Percentiles rank a stretch among this genome's conserved stretches.
These are phyloP conservation scores for Drepana falcataria DNA, from an alignment of 2,888 invertebrate genomes.

Conservation along the genomic window DNA sequence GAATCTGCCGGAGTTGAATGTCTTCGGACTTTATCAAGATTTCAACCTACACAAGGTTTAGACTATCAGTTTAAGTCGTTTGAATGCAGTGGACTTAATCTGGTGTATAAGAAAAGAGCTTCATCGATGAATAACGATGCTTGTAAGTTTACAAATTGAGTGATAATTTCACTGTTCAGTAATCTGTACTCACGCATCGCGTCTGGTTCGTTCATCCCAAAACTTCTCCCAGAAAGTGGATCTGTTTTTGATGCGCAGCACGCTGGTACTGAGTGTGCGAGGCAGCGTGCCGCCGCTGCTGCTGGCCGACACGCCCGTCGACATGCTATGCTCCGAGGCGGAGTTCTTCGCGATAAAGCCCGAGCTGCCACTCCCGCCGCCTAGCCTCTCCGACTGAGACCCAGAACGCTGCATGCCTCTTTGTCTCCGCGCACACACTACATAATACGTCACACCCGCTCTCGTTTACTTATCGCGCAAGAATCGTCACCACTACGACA, in stretches of 20 bases:
- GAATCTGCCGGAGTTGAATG: neutral
- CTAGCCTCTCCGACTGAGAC: constrained; percentile 78
- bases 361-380: constrained; percentile 44
- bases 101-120: too few relatives aligned
- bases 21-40: neutral
- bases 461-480: constrained; percentile 19
- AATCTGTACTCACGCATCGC: constrained; percentile 81
- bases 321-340: constrained; percentile 74
- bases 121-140: too few relatives aligned
- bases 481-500: constrained; percentile 25
- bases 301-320: constrained; percentile 69
- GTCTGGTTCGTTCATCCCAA: constrained; percentile 83
- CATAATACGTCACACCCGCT: constrained; percentile 28
- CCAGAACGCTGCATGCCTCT: constrained; percentile 73
- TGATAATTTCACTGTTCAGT: neutral
- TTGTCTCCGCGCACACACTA: constrained; percentile 28
- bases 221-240: constrained; percentile 92
- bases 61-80: neutral
- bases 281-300: constrained; percentile 78
- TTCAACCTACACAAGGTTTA: neutral
- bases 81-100: too few relatives aligned
- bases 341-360: constrained; percentile 67
- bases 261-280: constrained; percentile 87
- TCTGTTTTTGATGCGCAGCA: constrained; percentile 86
- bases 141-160: too few relatives aligned